Conservation (phyloP, 2,113 vertebrate species). For the Campylomormyrus numenius region DNA sequence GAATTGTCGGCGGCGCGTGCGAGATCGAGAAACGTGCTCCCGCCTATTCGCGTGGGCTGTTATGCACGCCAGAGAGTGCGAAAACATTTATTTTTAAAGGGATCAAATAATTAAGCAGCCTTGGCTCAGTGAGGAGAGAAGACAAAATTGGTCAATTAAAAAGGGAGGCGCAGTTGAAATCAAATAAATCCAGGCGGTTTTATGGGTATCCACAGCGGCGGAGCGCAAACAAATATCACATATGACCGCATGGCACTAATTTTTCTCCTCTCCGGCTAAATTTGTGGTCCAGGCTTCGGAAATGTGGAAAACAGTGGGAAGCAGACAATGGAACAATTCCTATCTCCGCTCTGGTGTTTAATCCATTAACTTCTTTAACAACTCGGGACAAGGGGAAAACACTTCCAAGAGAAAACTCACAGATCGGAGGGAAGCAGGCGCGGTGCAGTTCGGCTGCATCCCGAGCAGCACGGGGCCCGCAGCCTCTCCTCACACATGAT, state of each 20-base stretch:
- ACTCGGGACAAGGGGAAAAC: conserved; percentile 35
- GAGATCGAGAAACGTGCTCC: conserved; percentile 56
- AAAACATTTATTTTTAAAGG: conserved; percentile 53
- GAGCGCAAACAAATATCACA: conserved; percentile 61
- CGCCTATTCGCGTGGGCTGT: conserved; percentile 56
- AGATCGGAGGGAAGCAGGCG: background rate
- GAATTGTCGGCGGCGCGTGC: conserved; percentile 48
- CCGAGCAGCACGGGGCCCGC: background rate
- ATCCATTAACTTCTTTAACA: conserved; percentile 55
- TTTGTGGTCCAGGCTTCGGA: conserved; percentile 42
- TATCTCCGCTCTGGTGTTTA: conserved; percentile 56
- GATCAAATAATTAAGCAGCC: conserved; percentile 65
- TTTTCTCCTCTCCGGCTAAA: conserved; percentile 54
- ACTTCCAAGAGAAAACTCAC: conserved; percentile 1
- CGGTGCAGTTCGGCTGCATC: background rate
- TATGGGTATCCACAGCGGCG: conserved; percentile 53
- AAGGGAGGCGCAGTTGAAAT: conserved; percentile 41
- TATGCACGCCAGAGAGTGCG: conserved; percentile 42
- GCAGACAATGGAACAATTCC: conserved; percentile 59
- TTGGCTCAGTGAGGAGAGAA: conserved; percentile 34
- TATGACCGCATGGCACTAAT: conserved; percentile 56
- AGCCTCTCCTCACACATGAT: background rate
- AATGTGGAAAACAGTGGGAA: conserved; percentile 52
- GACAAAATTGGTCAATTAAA: conserved; percentile 47
- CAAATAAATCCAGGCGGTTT: conserved; percentile 44